A percentile compares a stretch with the other conserved stretches of the same genome.
phyloP scores from a whole-genome alignment of 2,113 vertebrate species.

The Apistogramma diplotaenia region DNA sequence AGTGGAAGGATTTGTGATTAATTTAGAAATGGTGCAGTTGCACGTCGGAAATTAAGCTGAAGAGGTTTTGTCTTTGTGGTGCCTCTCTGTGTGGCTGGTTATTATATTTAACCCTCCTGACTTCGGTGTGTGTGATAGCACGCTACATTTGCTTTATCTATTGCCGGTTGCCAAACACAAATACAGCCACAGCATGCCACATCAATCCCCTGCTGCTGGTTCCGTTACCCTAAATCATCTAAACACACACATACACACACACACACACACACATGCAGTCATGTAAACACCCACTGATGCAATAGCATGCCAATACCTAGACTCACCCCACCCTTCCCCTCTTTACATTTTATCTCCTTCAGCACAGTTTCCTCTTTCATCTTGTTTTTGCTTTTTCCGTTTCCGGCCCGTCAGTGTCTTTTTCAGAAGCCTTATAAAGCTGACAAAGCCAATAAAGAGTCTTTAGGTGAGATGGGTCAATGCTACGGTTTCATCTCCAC shows the following conservation, averaged over 20 bases:
- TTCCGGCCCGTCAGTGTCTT: background rate
- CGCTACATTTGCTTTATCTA: constrained; percentile 59
- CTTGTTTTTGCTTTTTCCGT: background rate
- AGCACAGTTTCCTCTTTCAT: constrained; percentile 7
- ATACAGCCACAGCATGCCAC: constrained; percentile 17
- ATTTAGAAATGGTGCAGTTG: constrained; percentile 18
- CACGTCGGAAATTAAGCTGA: background rate
- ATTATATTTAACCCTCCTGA: constrained; percentile 50
- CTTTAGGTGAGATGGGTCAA: constrained; percentile 47
- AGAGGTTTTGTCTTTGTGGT: constrained; percentile 23
- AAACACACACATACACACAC: background rate
- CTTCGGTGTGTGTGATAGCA: constrained; percentile 37
- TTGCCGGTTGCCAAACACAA: constrained; percentile 36
- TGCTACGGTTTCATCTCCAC: constrained; percentile 38
- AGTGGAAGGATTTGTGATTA: constrained; percentile 33
- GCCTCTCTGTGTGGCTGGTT: constrained; percentile 13
- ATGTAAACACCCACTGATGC: constrained; percentile 54
- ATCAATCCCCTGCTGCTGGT: constrained; percentile 50
- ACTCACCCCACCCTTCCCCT: constrained; percentile 16
- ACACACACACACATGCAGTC: background rate
- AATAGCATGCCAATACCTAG: constrained; percentile 56
- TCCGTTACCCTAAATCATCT: constrained; percentile 29
- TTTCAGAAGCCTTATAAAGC: constrained; percentile 18
- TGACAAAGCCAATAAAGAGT: constrained; percentile 51
- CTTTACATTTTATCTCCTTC: constrained; percentile 18